These are phyloP conservation scores for Lasioglossum zephyrum DNA, from an alignment of 2,888 invertebrate genomes.

Conservation along the genomic window DNA sequence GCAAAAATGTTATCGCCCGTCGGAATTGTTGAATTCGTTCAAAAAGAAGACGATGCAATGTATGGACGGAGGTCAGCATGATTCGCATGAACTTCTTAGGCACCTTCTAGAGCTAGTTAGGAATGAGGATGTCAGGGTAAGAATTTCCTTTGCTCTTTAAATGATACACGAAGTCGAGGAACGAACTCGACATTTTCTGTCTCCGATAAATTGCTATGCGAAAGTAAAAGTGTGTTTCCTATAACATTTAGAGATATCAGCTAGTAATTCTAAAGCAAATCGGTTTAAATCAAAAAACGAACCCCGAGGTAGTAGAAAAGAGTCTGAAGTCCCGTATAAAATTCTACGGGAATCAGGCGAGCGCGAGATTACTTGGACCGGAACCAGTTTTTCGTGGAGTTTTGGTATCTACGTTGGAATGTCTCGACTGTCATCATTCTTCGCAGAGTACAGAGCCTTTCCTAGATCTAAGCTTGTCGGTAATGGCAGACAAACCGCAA, in stretches of 20 bases:
- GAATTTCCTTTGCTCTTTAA: conserved; percentile 3
- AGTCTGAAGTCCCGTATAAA: conserved; percentile 91
- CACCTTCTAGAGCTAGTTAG: conserved; percentile 95
- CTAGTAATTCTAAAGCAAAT: conserved; percentile 91
- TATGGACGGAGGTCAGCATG: conserved; percentile 97
- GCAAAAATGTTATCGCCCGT: conserved; percentile 88
- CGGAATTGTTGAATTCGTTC: conserved; percentile 88
- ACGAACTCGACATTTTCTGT: neutral
- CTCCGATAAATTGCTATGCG: neutral
- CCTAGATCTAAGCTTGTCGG: conserved; percentile 96
- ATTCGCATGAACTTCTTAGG: conserved; percentile 96
- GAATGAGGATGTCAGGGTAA: conserved; percentile 86
- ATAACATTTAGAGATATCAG: conserved; percentile 90
- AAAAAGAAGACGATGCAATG: conserved; percentile 92
- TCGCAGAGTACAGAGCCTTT: conserved; percentile 96
- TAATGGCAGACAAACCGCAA: conserved; percentile 90
- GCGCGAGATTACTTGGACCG: conserved; percentile 90
- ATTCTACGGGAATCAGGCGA: conserved; percentile 93
- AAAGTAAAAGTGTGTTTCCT: neutral
- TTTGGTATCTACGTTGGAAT: conserved; percentile 94
- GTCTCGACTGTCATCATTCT: conserved; percentile 94
- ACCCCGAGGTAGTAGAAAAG: conserved; percentile 88
- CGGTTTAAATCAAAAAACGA: conserved; percentile 90
- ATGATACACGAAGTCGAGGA: neutral
- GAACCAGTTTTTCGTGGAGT: conserved; percentile 98